phyloP scores from a whole-genome alignment of 2,888 invertebrate genomes.

The Tholera decimalis region DNA sequence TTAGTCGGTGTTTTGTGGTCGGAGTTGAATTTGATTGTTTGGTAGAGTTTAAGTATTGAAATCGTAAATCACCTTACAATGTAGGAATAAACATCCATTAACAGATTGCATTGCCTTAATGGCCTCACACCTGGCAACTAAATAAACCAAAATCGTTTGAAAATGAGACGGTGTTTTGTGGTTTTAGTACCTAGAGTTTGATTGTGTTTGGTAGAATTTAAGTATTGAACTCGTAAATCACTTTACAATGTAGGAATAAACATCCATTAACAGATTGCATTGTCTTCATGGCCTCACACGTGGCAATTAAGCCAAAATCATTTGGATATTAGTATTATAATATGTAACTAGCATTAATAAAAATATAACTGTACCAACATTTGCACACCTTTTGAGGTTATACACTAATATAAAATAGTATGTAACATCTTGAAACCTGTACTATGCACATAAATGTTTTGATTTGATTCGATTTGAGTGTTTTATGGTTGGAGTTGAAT shows the following conservation, averaged over 20 bases:
- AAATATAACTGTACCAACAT: too few relatives aligned
- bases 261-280: background rate
- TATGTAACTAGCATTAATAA: too few relatives aligned
- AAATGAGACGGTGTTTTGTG: slow-evolving; percentile 2
- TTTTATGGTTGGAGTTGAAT: slow-evolving; percentile 2
- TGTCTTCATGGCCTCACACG: background rate
- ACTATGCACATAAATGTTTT: too few relatives aligned
- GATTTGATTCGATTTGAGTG: too few relatives aligned
- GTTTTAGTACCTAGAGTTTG: background rate
- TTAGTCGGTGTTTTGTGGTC: slow-evolving; percentile 2
- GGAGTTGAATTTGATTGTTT: slow-evolving; percentile 1
- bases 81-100: background rate
- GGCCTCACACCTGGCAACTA: background rate
- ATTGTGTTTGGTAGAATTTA: background rate
- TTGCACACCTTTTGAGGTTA: too few relatives aligned
- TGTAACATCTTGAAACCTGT: too few relatives aligned
- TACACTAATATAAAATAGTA: too few relatives aligned
- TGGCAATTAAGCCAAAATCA: background rate
- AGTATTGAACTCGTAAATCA: background rate
- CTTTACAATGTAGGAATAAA: background rate
- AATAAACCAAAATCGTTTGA: background rate
- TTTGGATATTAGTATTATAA: background rate
- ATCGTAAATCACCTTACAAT: background rate
- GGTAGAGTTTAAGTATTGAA: background rate
- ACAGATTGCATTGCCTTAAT: background rate